Evolutionary conservation across 2,888 invertebrate genomes (phyloP), one percentile per base, ranked within the genome.

Genomic region (Muscina levida): DNA sequence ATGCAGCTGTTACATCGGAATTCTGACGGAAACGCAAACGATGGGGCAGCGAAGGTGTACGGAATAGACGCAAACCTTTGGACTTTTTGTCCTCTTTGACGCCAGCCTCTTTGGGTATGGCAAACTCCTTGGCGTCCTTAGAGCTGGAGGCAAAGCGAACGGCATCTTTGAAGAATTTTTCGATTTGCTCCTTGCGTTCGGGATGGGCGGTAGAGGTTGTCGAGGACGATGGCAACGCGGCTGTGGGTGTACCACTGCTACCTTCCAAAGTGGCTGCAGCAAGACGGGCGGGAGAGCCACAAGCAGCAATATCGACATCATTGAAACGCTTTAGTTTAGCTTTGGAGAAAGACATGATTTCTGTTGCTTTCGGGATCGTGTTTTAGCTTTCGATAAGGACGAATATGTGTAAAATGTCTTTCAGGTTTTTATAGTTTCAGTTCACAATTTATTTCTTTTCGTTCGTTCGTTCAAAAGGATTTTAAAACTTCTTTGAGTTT

Each of bases 311-410:
- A 79, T 90, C 89, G 81, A 90, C 85, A 79, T 91, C 90, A 59
- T 91, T 91, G 78, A 91, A 91, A 68, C 90, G 88, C 83, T 90
- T 91, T 77, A 91, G 86, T 85, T 91, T 91, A 42, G 90, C 90
- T 85, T 91, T 91, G 31, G 89, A 89, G 73, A 91, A 90, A 39
- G 89, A 89, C 89, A 89, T 90, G 44, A 39, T 66, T 74, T 46
- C 72, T 46, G 37, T 76, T 42, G 62, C 74, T 19, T 48, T 48
- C 10, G 48, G 24, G 15, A 15, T 46, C 26, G 74, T 67, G n/a
- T n/a, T n/a, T n/a, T n/a, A n/a, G n/a, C n/a, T n/a, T n/a, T n/a
- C n/a, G n/a, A n/a, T n/a, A n/a, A n/a, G n/a, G n/a, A n/a, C n/a
- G n/a, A 37, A 53, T 72, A 26, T 19, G 3, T 31, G 3, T 31